Conservation (phyloP, 2,113 vertebrate species). For the Toxotes jaculatrix region DNA sequence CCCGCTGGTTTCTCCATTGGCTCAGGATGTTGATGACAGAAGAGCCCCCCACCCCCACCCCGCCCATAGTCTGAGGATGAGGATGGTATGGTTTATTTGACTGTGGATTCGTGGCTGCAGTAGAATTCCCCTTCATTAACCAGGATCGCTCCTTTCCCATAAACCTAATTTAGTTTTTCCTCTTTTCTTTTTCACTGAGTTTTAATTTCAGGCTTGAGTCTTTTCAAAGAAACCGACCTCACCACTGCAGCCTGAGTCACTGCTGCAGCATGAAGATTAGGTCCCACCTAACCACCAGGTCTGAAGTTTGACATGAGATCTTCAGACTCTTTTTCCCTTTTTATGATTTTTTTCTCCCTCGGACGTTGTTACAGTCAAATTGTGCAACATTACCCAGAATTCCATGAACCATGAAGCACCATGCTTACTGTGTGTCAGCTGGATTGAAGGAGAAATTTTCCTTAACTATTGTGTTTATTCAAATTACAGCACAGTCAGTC, state of each 20-base stretch:
- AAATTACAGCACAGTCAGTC: too few relatives aligned
- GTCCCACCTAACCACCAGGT: not conserved
- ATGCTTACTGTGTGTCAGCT: too few relatives aligned
- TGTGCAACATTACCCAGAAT: too few relatives aligned
- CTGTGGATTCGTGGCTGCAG: not conserved
- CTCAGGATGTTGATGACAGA: conserved; percentile 53
- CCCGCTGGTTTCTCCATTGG: conserved; percentile 56
- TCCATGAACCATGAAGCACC: too few relatives aligned
- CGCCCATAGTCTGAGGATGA: conserved; percentile 1
- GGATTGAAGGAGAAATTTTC: too few relatives aligned
- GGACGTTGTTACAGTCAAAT: too few relatives aligned
- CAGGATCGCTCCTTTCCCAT: not conserved
- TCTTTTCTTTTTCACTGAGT: not conserved
- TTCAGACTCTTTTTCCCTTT: not conserved
- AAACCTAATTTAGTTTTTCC: not conserved
- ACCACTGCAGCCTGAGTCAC: not conserved
- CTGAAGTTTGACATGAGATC: not conserved
- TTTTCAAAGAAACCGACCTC: not conserved
- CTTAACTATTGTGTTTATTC: too few relatives aligned
- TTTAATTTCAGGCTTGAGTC: not conserved
- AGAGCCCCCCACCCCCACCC: not conserved
- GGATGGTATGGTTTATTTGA: not conserved
- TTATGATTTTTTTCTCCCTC: too few relatives aligned
- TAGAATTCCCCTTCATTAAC: not conserved
- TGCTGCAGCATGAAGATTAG: conserved; percentile 1